Evolutionary conservation across 2,888 invertebrate genomes (phyloP).

Genomic region (Hemaris fuciformis): DNA sequence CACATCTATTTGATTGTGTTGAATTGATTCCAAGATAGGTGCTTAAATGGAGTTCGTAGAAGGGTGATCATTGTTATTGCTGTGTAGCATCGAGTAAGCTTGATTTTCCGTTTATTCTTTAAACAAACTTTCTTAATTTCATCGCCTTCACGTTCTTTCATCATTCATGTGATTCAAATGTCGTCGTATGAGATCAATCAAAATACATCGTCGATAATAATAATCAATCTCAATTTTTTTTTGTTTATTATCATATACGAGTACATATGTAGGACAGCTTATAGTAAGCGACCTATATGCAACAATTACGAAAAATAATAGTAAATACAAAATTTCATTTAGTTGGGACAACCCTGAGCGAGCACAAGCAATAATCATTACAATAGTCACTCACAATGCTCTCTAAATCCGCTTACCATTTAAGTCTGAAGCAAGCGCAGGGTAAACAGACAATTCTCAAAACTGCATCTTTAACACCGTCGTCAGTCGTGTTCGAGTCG

Average conservation of each 20-base stretch:
- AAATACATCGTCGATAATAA: too few relatives aligned
- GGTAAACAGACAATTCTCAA: slow-evolving; percentile 66
- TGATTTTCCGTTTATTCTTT: not conserved
- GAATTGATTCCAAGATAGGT: slow-evolving; percentile 55
- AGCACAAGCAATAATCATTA: slow-evolving; percentile 52
- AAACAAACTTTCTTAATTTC: not conserved
- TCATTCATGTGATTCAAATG: not conserved
- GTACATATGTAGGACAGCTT: too few relatives aligned
- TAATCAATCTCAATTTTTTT: too few relatives aligned
- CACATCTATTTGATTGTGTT: slow-evolving; percentile 54
- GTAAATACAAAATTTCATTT: not conserved
- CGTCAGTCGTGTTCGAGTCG: slow-evolving; percentile 72
- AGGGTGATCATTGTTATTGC: slow-evolving; percentile 24
- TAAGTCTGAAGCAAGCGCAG: slow-evolving; percentile 59
- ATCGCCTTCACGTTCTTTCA: not conserved
- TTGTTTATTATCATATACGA: too few relatives aligned
- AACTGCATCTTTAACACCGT: slow-evolving; percentile 75
- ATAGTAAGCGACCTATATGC: too few relatives aligned
- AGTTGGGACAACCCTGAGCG: slow-evolving; percentile 38
- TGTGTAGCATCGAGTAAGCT: not conserved
- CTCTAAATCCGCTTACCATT: slow-evolving; percentile 67
- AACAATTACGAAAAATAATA: not conserved
- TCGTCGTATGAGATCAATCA: not conserved
- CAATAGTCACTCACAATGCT: slow-evolving; percentile 59
- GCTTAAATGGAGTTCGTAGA: slow-evolving; percentile 50